These are phyloP conservation scores for Phorcus lineatus DNA, from an alignment of 2,888 invertebrate species.

Conservation along the genomic window DNA sequence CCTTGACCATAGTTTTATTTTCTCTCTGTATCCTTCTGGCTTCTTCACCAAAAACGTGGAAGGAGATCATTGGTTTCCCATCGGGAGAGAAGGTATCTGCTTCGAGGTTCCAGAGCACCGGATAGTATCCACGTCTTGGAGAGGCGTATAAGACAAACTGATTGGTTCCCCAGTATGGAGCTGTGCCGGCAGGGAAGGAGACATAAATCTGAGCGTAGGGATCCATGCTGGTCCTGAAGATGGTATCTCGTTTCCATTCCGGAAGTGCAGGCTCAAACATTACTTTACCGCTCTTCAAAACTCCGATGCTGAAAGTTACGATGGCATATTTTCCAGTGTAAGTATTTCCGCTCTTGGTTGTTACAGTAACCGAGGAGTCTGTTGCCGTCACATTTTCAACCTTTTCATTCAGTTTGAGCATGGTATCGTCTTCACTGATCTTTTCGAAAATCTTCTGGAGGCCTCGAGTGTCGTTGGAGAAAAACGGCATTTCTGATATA, in stretches of 20 bases:
- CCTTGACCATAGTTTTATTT: slow-evolving; percentile 23
- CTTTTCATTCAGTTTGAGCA: slow-evolving; percentile 24
- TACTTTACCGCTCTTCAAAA: slow-evolving; percentile 36
- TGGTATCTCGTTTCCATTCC: slow-evolving; percentile 32
- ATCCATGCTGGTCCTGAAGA: slow-evolving; percentile 34
- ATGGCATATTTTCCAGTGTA: slow-evolving; percentile 38
- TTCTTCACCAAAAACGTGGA: slow-evolving; percentile 34
- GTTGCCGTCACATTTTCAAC: slow-evolving; percentile 28
- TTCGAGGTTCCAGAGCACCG: slow-evolving; percentile 36
- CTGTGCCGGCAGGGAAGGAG: slow-evolving; percentile 21
- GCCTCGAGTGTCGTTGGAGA: neutral
- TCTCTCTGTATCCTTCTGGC: slow-evolving; percentile 32
- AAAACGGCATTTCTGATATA: neutral
- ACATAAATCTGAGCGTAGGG: slow-evolving; percentile 37
- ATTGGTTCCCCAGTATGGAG: slow-evolving; percentile 39
- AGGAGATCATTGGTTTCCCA: slow-evolving; percentile 36
- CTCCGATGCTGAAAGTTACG: slow-evolving; percentile 46
- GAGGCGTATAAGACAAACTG: slow-evolving; percentile 34
- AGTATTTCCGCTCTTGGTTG: slow-evolving; percentile 27
- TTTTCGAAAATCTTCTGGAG: slow-evolving; percentile 3
- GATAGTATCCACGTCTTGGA: slow-evolving; percentile 25
- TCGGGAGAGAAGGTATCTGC: slow-evolving; percentile 13
- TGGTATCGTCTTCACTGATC: neutral
- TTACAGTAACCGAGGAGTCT: slow-evolving; percentile 27
- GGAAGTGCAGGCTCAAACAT: slow-evolving; percentile 39